Evolutionary conservation across 2,113 vertebrate genomes (phyloP).

Genomic region (Oncorhynchus nerka): DNA sequence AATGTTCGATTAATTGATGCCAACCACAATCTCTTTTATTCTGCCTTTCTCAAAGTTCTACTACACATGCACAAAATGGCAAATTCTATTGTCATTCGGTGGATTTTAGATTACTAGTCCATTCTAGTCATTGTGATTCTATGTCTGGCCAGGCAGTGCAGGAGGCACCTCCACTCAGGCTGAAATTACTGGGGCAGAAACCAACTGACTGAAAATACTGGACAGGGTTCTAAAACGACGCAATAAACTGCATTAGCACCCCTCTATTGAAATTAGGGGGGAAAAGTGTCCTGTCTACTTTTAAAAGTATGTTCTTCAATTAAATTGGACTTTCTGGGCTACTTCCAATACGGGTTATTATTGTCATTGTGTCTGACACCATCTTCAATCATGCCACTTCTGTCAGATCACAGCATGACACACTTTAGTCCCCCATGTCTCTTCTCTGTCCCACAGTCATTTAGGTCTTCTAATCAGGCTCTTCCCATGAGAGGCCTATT

Average conservation of each 20-base stretch:
- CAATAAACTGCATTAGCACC: not conserved
- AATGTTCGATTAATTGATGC: not conserved
- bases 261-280: not conserved
- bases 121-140: not conserved
- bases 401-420: constrained; percentile 49
- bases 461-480: constrained; percentile 74
- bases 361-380: not conserved
- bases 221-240: too few species aligned
- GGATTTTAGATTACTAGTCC: not conserved
- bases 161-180: not conserved
- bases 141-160: not conserved
- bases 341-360: not conserved
- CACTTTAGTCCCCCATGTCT: constrained; percentile 68
- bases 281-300: not conserved
- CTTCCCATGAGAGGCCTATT: constrained; percentile 62
- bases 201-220: not conserved
- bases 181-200: not conserved
- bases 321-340: not conserved
- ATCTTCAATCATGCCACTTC: not conserved
- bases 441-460: constrained; percentile 61
- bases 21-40: not conserved
- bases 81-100: not conserved
- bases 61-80: not conserved
- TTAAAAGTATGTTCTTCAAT: not conserved
- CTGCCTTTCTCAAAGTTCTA: not conserved